Evolutionary conservation across 2,113 vertebrate genomes (phyloP).

Genomic region (Dryoscopus gambensis): DNA sequence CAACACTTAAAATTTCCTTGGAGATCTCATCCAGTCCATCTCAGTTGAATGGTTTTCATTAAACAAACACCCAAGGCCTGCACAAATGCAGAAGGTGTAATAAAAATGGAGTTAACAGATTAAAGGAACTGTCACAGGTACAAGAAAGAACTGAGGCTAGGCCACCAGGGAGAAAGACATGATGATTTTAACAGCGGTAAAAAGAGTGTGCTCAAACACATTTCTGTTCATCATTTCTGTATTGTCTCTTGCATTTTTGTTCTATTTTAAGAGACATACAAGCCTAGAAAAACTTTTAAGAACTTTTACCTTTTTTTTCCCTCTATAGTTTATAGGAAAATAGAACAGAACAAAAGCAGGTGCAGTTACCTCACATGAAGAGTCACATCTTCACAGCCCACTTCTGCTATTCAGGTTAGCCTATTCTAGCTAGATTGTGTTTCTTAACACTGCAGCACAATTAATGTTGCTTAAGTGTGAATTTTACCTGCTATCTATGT

Average conservation of each 20-base stretch:
- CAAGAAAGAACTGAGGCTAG: background rate
- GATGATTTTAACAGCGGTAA: background rate
- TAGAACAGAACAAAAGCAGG: background rate
- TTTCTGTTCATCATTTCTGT: background rate
- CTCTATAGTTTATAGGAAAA: background rate
- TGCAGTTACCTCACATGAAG: background rate
- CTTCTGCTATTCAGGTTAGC: background rate
- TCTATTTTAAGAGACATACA: background rate
- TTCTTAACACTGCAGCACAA: background rate
- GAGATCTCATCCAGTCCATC: background rate
- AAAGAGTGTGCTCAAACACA: background rate
- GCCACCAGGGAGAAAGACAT: background rate
- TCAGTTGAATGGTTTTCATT: background rate
- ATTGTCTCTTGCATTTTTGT: background rate
- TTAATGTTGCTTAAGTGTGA: background rate
- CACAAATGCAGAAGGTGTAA: background rate
- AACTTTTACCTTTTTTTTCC: background rate
- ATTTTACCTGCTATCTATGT: background rate
- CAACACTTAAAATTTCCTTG: background rate
- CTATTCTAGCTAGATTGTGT: background rate
- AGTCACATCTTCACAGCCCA: background rate
- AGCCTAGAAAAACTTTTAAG: background rate
- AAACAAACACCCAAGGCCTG: background rate
- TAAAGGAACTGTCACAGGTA: background rate
- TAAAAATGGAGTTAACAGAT: background rate